phyloP scores from a whole-genome alignment of 1,140 invertebrate genomes.

The Patella vulgata region DNA sequence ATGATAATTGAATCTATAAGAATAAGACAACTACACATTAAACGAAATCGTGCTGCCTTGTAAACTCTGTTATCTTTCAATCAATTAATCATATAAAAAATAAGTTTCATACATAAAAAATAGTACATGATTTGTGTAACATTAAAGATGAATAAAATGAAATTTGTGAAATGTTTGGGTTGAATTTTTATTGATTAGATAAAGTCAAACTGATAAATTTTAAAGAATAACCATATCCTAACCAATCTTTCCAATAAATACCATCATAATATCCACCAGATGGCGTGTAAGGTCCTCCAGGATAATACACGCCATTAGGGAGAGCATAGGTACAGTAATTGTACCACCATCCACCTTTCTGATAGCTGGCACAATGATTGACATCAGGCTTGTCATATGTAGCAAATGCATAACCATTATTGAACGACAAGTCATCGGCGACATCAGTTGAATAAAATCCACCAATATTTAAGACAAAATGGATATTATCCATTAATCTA shows the following conservation, averaged over 20 bases:
- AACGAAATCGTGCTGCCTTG: too few relatives aligned
- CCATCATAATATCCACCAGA: slow-evolving; percentile 44
- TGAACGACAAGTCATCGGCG: slow-evolving; percentile 40
- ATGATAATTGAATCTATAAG: too few relatives aligned
- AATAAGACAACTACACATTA: too few relatives aligned
- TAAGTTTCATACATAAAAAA: too few relatives aligned
- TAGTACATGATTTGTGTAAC: too few relatives aligned
- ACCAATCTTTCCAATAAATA: slow-evolving; percentile 53
- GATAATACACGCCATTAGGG: slow-evolving; percentile 53
- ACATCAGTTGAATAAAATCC: slow-evolving; percentile 11
- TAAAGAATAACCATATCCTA: slow-evolving; percentile 50
- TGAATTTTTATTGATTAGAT: too few relatives aligned
- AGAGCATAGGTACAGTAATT: slow-evolving; percentile 52
- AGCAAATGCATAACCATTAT: slow-evolving; percentile 39
- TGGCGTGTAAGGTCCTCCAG: slow-evolving; percentile 44
- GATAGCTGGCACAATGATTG: slow-evolving; percentile 37
- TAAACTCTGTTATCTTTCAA: too few relatives aligned
- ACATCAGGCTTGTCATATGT: slow-evolving; percentile 37
- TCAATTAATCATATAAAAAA: too few relatives aligned
- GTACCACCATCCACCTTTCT: slow-evolving; percentile 56
- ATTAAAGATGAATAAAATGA: too few relatives aligned
- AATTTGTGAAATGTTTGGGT: too few relatives aligned
- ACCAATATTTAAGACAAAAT: slow-evolving; percentile 29
- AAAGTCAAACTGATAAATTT: slow-evolving; percentile 44
- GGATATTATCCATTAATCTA: slow-evolving; percentile 8